Percentiles rank a stretch among this genome's conserved stretches.
Conservation (phyloP, 2,888 invertebrate genomes). For the Amphipoea oculea region DNA sequence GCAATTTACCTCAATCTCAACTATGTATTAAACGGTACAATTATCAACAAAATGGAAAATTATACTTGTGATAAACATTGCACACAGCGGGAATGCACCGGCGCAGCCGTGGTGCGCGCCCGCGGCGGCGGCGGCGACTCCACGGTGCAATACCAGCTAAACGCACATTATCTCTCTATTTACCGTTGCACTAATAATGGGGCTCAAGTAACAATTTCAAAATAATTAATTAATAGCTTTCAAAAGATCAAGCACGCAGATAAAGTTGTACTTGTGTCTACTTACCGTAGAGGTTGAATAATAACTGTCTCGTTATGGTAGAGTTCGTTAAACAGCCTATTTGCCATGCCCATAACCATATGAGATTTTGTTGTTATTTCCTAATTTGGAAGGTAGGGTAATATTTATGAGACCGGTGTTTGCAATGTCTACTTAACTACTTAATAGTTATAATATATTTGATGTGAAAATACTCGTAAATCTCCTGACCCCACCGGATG, state of each 20-base stretch:
- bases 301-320: slow-evolving; percentile 56
- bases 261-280: slow-evolving; percentile 74
- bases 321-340: slow-evolving; percentile 57
- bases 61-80: slow-evolving; percentile 60
- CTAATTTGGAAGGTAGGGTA: slow-evolving; percentile 41
- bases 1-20: slow-evolving; percentile 14
- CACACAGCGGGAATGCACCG: slow-evolving; percentile 58
- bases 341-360: slow-evolving; percentile 42
- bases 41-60: slow-evolving; percentile 48
- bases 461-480: slow-evolving; percentile 16
- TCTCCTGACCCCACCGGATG: slow-evolving; percentile 45
- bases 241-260: slow-evolving; percentile 73
- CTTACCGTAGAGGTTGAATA: slow-evolving; percentile 58
- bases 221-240: slow-evolving; percentile 80
- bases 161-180: slow-evolving; percentile 77
- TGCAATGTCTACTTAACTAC: slow-evolving; percentile 27
- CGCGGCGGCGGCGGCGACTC: slow-evolving; percentile 42
- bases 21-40: slow-evolving; percentile 36
- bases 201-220: slow-evolving; percentile 81
- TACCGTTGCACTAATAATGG: slow-evolving; percentile 81
- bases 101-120: slow-evolving; percentile 43
- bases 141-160: slow-evolving; percentile 72
- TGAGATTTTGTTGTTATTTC: slow-evolving; percentile 50
- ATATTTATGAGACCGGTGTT: slow-evolving; percentile 44
- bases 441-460: slow-evolving; percentile 26